A percentile compares a stretch with the other conserved stretches of the same genome.
These are phyloP conservation scores for Lepidurus arcticus DNA, from an alignment of 1,140 invertebrate genomes.

Conservation along the genomic window DNA sequence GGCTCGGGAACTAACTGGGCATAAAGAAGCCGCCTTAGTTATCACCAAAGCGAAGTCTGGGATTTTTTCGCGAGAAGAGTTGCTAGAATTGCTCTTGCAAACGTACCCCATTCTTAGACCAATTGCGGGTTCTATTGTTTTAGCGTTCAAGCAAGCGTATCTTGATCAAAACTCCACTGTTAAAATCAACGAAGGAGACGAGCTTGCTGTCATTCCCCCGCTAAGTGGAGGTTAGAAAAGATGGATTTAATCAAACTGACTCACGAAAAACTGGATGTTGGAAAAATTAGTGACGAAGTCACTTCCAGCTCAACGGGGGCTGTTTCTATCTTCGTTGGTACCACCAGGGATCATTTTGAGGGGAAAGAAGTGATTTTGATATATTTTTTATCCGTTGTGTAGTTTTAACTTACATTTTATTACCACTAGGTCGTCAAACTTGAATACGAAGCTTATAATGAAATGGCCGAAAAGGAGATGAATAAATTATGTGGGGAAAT, in stretches of 20 bases:
- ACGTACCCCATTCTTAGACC: constrained; percentile 56
- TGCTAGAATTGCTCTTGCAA: constrained; percentile 54
- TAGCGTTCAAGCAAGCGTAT: constrained; percentile 77
- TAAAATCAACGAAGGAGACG: constrained; percentile 58
- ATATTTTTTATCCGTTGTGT: not conserved
- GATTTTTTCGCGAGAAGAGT: constrained; percentile 41
- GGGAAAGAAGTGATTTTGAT: constrained; percentile 59
- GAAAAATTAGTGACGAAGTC: constrained; percentile 60
- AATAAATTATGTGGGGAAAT: constrained; percentile 67
- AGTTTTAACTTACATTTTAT: constrained; percentile 30
- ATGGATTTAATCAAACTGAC: constrained; percentile 60
- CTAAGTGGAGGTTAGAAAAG: constrained; percentile 64
- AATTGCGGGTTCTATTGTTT: constrained; percentile 63
- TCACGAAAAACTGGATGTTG: constrained; percentile 60
- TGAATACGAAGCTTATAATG: constrained; percentile 88
- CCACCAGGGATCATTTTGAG: constrained; percentile 83
- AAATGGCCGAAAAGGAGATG: constrained; percentile 83
- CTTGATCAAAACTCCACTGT: constrained; percentile 52
- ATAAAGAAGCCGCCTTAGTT: constrained; percentile 49
- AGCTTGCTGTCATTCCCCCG: constrained; percentile 78
- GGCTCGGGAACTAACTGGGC: constrained; percentile 69
- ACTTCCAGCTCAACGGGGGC: constrained; percentile 73
- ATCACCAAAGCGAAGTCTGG: constrained; percentile 51
- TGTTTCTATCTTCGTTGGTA: constrained; percentile 82
- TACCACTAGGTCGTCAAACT: constrained; percentile 61